Evolutionary conservation across 2,797 vertebrate genomes (phyloP), one percentile per base, ranked within the genome.

Genomic region (Rhabdomys pumilio): DNA sequence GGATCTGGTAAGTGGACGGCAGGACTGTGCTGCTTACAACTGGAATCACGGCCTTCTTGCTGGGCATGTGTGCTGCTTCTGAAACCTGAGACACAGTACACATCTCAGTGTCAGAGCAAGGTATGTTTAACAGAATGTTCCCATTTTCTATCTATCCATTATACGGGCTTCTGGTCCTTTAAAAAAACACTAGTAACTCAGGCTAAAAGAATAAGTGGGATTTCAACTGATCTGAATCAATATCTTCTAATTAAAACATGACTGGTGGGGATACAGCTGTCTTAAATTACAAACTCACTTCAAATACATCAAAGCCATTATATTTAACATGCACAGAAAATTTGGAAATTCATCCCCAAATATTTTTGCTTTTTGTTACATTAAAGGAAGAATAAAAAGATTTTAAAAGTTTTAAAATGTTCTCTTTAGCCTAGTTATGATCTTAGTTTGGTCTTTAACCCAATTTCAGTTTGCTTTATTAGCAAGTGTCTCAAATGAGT

Each of bases 1-100:
- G 99, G 2, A 99, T 98, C 97, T 99, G 99, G 98, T 99, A 99
- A 1, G 99, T 96, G 24, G 99, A 98, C 0, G 98, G 98, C 77
- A 98, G 97, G 0, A 98, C 91, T 0, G 98, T 98, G 3, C 99
- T 99, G 50, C 98, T 98, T 96, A 98, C 97, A 0, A 99, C 98
- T 97, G 99, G 99, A 75, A 99, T 92, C n/a, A 98, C 92, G 0
- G 98, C 96, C 97, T 99, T 99, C 97, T 99, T 99, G 95, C 97
- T 97, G 93, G 99, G 99, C 96, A 97, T 90, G 12, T 95, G 95
- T 0, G 98, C 96, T 38, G 98, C 99, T 63, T 99, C 99, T 0
- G 98, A 75, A 15, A 98, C 96, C 99, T 99, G 97, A 96, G 97
- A 90, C 80, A 96, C 24, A 89, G 41, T 84, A 19, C 3, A 92